These are phyloP conservation scores for Anabacerthia variegaticeps DNA, from an alignment of 2,797 vertebrate genomes.

Conservation along the genomic window DNA sequence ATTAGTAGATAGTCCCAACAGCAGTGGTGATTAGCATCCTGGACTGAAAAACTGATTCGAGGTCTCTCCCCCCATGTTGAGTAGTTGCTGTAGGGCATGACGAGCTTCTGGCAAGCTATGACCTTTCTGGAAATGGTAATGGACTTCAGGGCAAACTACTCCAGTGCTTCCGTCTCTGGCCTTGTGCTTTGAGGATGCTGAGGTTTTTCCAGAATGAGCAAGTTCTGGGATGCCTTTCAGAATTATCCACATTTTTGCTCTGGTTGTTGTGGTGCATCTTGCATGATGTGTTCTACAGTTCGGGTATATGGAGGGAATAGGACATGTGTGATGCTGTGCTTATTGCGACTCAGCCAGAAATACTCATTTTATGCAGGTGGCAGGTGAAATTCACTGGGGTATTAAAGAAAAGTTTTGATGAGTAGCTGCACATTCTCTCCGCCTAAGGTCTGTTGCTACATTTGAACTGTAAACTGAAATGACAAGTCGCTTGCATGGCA, in stretches of 20 bases:
- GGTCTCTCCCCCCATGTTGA: neutral
- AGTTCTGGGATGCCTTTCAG: neutral
- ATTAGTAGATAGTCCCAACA: neutral
- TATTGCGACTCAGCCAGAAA: neutral
- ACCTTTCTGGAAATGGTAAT: neutral
- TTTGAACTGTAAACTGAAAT: conserved; percentile 47
- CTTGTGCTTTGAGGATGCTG: neutral
- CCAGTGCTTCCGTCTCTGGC: neutral
- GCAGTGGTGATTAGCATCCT: neutral
- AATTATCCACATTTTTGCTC: neutral
- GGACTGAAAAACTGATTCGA: neutral
- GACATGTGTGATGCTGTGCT: neutral
- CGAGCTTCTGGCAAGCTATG: neutral
- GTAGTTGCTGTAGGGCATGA: neutral
- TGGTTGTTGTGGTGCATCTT: neutral
- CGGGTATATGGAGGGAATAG: neutral
- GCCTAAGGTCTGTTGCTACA: neutral
- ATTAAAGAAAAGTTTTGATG: conserved; percentile 34
- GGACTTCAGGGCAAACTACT: neutral
- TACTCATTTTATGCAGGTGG: neutral
- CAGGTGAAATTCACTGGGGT: neutral
- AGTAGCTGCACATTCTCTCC: neutral
- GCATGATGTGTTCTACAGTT: neutral
- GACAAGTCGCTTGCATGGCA: neutral
- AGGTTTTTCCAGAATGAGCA: neutral